phyloP scores from a whole-genome alignment of 2,888 invertebrate genomes.

The Morpho helenor region DNA sequence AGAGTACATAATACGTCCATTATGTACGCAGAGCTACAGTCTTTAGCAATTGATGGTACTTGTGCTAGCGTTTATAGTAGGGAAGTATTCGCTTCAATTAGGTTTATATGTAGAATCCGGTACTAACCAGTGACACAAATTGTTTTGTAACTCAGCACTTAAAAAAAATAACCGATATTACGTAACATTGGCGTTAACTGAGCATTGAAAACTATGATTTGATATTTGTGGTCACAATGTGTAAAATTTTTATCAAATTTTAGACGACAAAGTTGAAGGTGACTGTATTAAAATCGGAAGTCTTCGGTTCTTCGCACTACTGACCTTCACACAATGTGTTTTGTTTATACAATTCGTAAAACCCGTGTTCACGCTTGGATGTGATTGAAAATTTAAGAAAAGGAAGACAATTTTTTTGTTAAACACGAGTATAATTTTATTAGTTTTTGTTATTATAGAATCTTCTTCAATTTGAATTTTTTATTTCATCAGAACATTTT shows the following conservation, averaged over 20 bases:
- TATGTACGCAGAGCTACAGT: conserved; percentile 12
- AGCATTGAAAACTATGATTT: no score
- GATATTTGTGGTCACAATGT: no score
- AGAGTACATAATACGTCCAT: conserved; percentile 13
- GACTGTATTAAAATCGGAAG: conserved; percentile 38
- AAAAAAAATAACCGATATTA: conserved; percentile 5
- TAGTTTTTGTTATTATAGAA: no score
- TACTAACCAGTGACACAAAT: conserved; percentile 30
- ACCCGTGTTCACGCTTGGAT: conserved; percentile 35
- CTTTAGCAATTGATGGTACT: conserved; percentile 28
- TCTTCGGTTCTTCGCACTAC: conserved; percentile 46
- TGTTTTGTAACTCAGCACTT: conserved; percentile 20
- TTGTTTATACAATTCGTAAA: conserved; percentile 40
- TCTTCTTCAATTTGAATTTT: no score
- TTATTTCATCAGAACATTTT: no score
- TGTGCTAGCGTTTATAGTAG: conserved; percentile 30
- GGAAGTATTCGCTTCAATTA: conserved; percentile 36
- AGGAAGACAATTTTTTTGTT: no score
- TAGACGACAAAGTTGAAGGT: neutral
- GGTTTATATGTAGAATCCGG: conserved; percentile 37
- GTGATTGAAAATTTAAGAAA: neutral
- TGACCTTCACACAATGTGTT: conserved; percentile 55
- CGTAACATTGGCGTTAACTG: no score
- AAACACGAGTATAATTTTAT: no score
- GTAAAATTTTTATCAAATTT: no score